A percentile compares a stretch with the other conserved stretches of the same genome.
Evolutionary conservation across 1,140 invertebrate genomes (phyloP).

Genomic region (Hycleus cichorii): DNA sequence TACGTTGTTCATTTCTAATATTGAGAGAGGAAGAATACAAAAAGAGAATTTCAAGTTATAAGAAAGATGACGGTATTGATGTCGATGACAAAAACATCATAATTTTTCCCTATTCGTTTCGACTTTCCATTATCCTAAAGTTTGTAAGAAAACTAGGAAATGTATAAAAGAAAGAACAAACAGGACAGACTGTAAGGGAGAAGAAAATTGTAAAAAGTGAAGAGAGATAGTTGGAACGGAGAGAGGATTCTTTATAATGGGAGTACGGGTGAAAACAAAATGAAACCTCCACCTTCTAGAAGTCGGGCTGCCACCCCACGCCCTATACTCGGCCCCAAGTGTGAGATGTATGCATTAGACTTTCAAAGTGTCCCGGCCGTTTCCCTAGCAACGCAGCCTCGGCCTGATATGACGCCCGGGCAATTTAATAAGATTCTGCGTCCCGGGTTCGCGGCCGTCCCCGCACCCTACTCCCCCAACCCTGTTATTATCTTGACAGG

Average conservation of each 20-base stretch:
- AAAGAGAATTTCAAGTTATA: background rate
- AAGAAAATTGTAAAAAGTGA: background rate
- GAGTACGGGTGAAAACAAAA: conserved; percentile 36
- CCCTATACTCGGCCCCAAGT: conserved; percentile 38
- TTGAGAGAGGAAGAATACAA: conserved; percentile 4
- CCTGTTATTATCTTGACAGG: conserved; percentile 31
- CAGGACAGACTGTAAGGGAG: no score
- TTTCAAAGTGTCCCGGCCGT: conserved; percentile 43
- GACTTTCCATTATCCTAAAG: no score
- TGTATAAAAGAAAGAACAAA: no score
- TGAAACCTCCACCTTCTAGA: conserved; percentile 20
- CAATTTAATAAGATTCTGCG: conserved; percentile 44
- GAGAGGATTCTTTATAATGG: conserved; percentile 24
- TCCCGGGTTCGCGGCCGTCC: conserved; percentile 26
- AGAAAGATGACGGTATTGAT: no score
- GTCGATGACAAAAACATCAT: no score
- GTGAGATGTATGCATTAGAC: conserved; percentile 44
- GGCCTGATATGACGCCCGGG: conserved; percentile 42
- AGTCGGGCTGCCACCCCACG: conserved; percentile 12
- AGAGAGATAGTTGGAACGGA: conserved; percentile 12
- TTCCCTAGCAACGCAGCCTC: conserved; percentile 40
- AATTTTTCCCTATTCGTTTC: no score
- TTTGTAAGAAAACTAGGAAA: no score
- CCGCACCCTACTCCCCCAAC: conserved; percentile 21
- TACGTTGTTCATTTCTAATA: background rate